These are phyloP conservation scores for Atta texana DNA, from an alignment of 1,140 invertebrate species.

Conservation along the genomic window DNA sequence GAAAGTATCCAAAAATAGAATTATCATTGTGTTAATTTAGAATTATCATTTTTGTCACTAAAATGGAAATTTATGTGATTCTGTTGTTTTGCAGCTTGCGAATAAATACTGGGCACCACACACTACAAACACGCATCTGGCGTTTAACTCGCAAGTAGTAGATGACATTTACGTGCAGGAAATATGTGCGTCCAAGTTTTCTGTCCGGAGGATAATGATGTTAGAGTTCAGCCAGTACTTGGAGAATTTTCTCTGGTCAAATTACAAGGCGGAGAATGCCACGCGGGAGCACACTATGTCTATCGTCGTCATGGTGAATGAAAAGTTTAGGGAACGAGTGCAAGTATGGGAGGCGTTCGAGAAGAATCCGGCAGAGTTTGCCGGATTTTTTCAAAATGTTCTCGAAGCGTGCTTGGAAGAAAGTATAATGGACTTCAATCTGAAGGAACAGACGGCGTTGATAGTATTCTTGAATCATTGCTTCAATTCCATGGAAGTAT, in stretches of 20 bases:
- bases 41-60: too few relatives aligned
- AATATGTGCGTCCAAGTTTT: conserved; percentile 92
- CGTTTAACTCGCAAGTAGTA: conserved; percentile 91
- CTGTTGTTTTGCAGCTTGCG: conserved; percentile 89
- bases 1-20: too few relatives aligned
- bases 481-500: conserved; percentile 98
- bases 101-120: conserved; percentile 96
- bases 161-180: conserved; percentile 94
- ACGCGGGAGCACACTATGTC: conserved; percentile 95
- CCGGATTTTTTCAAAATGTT: conserved; percentile 95
- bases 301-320: conserved; percentile 98
- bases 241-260: conserved; percentile 99
- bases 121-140: conserved; percentile 89
- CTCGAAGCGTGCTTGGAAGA: conserved; percentile 90
- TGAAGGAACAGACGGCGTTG: conserved; percentile 94
- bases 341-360: conserved; percentile 98
- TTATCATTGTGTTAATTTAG: too few relatives aligned
- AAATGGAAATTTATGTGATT: neutral
- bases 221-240: conserved; percentile 99
- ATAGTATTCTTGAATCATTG: conserved; percentile 98
- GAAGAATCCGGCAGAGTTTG: conserved; percentile 93
- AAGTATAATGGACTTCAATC: conserved; percentile 85
- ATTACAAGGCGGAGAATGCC: conserved; percentile 91
- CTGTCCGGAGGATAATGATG: conserved; percentile 96
- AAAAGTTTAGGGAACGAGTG: conserved; percentile 98